Base-by-base conservation (phyloP, 1,140 invertebrate species). In the Idris sp. region DNA sequence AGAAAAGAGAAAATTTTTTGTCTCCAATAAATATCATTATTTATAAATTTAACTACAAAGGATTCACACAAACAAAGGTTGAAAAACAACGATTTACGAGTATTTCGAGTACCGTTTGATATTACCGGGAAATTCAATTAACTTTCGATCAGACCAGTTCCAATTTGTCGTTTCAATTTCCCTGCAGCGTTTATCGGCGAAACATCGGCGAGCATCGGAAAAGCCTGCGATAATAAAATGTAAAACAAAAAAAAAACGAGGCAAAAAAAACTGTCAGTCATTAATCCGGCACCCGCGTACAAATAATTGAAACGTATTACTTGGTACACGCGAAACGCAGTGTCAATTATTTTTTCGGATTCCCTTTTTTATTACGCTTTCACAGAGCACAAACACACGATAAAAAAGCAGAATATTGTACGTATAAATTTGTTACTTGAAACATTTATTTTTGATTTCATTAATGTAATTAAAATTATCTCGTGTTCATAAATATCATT, bases 91-190 rank as follows among this genome's bases (percentile, higher is more conserved):
- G 49, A 65, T 65, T 65, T 65, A 65, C 40, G 38, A 46, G 38
- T 22, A 28, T 58, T 58, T 48, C 36, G 18, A 2, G 16, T n/a
- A 18, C 11, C 38, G 31, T 62, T 56, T 48, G 18, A 56, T 62
- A 38, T 40, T 25, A 15, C 13, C 41, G 16, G 25, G 4, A 43
- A 56, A 72, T 72, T 56, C 48, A 58, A 72, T 72, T 72, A 72
- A 44, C 31, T 62, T 72, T 72, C 51, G 68, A 49, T 53, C 41
- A 40, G 43, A 40, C 48, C 49, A 56, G 44, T 18, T 73, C 43
- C 59, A 64, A 65, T 73, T 73, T 73, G 69, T 73, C 59, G 59
- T 65, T 73, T 64, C 59, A 64, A 65, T 73, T 72, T 72, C 1
- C 31, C 30, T 15, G 65, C 33, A 33, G 36, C 56, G 56, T 71